phyloP scores from a whole-genome alignment of 2,797 vertebrate species.

The Pipistrellus pygmaeus region DNA sequence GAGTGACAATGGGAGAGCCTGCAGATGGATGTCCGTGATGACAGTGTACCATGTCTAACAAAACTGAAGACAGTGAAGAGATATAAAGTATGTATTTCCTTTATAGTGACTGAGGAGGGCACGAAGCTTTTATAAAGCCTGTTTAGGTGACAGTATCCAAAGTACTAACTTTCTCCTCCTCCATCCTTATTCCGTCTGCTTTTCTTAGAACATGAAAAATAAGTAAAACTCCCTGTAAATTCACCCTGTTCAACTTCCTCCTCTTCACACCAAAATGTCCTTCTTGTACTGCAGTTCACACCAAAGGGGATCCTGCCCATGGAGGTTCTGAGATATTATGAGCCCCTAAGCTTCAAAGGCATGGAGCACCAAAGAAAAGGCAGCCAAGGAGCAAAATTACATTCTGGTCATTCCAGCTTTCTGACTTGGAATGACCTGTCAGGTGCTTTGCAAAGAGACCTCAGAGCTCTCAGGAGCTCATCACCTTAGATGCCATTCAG shows the following conservation, averaged over 20 bases:
- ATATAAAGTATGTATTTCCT: neutral
- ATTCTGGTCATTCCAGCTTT: neutral
- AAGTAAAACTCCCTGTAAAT: neutral
- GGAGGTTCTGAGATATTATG: neutral
- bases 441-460: neutral
- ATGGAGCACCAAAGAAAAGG: neutral
- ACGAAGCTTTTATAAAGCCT: neutral
- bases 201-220: neutral
- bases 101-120: neutral
- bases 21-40: neutral
- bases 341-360: neutral
- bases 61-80: neutral
- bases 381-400: neutral
- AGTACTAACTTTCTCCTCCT: neutral
- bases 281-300: neutral
- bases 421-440: neutral
- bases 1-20: neutral
- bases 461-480: neutral
- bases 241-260: neutral
- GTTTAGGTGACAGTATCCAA: neutral
- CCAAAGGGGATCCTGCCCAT: neutral
- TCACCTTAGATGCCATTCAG: neutral
- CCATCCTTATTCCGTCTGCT: neutral
- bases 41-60: neutral
- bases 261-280: constrained; percentile 11